A percentile compares a stretch with the other conserved stretches of the same genome.
These are phyloP conservation scores for Seriola quinqueradiata DNA, from an alignment of 2,113 vertebrate genomes.

Conservation along the genomic window DNA sequence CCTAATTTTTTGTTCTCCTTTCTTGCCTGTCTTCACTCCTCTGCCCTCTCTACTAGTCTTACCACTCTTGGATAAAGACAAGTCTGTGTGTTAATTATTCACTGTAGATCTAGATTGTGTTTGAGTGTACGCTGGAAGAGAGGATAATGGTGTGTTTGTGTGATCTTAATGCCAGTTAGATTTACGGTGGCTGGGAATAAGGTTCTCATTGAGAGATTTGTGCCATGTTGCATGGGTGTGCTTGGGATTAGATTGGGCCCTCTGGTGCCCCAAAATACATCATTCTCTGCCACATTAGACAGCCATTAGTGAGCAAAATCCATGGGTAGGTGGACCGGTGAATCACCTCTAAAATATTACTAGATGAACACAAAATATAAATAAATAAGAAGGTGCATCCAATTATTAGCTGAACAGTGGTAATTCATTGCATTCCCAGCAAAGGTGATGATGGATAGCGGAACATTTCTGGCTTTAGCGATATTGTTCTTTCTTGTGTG, in stretches of 20 bases:
- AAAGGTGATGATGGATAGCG: conserved; percentile 21
- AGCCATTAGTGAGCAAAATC: conserved; percentile 51
- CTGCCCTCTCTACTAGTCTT: conserved; percentile 2
- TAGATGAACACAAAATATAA: conserved; percentile 40
- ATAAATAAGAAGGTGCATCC: conserved; percentile 40
- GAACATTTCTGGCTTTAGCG: conserved; percentile 2
- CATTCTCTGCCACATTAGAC: conserved; percentile 64
- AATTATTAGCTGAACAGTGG: conserved; percentile 39
- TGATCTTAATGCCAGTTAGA: conserved; percentile 37
- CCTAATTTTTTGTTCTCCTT: conserved; percentile 19
- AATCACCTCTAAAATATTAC: conserved; percentile 49
- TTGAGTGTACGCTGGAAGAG: neutral
- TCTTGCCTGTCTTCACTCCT: neutral
- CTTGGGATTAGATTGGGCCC: conserved; percentile 29
- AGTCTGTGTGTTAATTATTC: conserved; percentile 44
- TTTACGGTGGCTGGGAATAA: conserved; percentile 25
- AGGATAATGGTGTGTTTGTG: conserved; percentile 2
- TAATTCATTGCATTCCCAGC: conserved; percentile 35
- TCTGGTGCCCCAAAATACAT: conserved; percentile 48
- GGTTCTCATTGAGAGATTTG: conserved; percentile 43
- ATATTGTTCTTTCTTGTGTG: conserved; percentile 32
- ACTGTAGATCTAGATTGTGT: conserved; percentile 25
- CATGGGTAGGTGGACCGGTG: conserved; percentile 55
- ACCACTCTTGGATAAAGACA: conserved; percentile 30
- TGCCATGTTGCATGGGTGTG: conserved; percentile 30